Base-by-base conservation (phyloP, 2,113 vertebrate species). In the Corythornis vintsioides region DNA sequence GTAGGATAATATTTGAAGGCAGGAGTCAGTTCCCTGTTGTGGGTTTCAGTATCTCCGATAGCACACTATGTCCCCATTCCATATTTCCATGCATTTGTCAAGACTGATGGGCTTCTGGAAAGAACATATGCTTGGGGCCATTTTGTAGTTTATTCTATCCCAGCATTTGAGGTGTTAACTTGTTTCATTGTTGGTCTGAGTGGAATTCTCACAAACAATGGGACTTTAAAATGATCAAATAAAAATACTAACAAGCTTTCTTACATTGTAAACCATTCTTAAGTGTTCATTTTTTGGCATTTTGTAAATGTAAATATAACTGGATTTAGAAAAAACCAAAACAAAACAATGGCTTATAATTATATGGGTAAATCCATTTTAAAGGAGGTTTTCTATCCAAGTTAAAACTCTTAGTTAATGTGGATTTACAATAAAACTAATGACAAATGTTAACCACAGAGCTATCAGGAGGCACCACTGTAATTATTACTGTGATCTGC, bases 391-490 rank as follows among this genome's bases (percentile, higher is more conserved):
- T 25, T 75, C 75, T 75, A 55, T 70, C 53, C 50, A 92, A 89
- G n/a, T 79, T 82, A 88, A 38, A 90, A 59, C 47, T 75, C 9
- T 45, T 65, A 95, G 86, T 85, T 88, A 95, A 92, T 3, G 50
- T 52, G 52, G 83, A 94, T 91, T 93, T 94, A 81, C 66, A 81
- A 77, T 69, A 63, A 89, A 92, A 90, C 70, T 93, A 93, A 90
- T 89, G 83, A 95, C 93, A 87, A 84, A 93, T 20, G 26, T 96
- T 97, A 96, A 93, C 79, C 89, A 94, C 91, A 82, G 82, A 94
- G 64, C 76, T 91, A 95, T 92, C 92, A 97, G 95, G 94, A 96
- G 82, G 72, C 48, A 85, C 40, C 61, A 72, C 26, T 42, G 43
- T 75, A 69, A 90, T 90, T 97, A 96, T 92, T 96, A 95, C 86